phyloP scores from a whole-genome alignment of 2,888 invertebrate genomes.

The Suillia variegata region DNA sequence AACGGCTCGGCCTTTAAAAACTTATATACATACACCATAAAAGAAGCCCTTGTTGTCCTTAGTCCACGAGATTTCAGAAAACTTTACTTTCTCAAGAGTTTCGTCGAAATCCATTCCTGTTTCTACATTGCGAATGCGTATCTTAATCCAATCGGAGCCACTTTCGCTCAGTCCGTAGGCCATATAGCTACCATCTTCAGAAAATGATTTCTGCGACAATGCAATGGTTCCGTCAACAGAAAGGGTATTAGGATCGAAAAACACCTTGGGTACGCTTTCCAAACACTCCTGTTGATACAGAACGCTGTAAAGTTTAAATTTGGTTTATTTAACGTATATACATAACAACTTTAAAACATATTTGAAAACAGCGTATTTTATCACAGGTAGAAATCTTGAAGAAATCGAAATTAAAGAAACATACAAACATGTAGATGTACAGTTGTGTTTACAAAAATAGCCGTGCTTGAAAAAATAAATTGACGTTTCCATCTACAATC shows the following conservation, averaged over 20 bases:
- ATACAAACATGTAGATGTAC: too few relatives aligned
- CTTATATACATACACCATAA: conserved; percentile 72
- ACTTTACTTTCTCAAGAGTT: conserved; percentile 89
- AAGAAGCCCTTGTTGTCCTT: conserved; percentile 94
- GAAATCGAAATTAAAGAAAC: too few relatives aligned
- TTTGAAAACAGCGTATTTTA: too few relatives aligned
- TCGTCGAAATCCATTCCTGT: conserved; percentile 85
- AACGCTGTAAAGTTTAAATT: conserved; percentile 70
- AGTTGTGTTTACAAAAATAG: too few relatives aligned
- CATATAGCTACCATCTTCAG: conserved; percentile 86
- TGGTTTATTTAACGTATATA: conserved; percentile 17
- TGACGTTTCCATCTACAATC: too few relatives aligned
- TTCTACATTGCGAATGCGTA: conserved; percentile 78
- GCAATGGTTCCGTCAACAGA: conserved; percentile 91
- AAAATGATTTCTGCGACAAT: conserved; percentile 76
- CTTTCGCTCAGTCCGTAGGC: conserved; percentile 91
- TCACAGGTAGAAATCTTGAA: too few relatives aligned
- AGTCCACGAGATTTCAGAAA: conserved; percentile 90
- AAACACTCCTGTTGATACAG: conserved; percentile 85
- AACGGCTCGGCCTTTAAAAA: too few relatives aligned
- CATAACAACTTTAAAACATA: background rate
- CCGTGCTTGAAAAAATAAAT: too few relatives aligned
- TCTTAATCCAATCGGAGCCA: conserved; percentile 96
- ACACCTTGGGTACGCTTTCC: conserved; percentile 77
- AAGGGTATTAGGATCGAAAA: conserved; percentile 93